Evolutionary conservation across 2,113 vertebrate genomes (phyloP), one percentile per base, ranked within the genome.

Genomic region (Lonchura striata): DNA sequence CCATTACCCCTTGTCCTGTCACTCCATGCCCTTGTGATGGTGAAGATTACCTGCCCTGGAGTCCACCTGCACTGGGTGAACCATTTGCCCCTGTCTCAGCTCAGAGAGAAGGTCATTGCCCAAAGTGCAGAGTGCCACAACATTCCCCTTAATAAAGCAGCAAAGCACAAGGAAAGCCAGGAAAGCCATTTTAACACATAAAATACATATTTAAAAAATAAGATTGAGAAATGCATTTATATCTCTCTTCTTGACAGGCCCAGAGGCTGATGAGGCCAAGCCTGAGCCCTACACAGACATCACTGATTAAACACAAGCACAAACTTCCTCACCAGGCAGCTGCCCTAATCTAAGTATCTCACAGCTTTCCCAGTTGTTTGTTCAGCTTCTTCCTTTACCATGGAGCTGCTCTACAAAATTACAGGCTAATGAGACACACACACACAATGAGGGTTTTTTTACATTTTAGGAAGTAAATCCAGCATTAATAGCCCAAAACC

Each of bases 331-430:
- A 75, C 25, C 60, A 49, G 82, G 76, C 96, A 74, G 77, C 88
- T 53, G 75, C 77, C 33, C 6, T 31, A 39, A 85, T 80, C 88
- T 44, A 42, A 92, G 78, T 68, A 88, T 28, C 79, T 80, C 33
- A 7, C 59, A 46, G 74, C 52, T 61, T 19, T 50, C 39, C 57
- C 39, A 53, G 46, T 80, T 96, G 90, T 94, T 96, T 95, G 79
- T 95, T 97, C 95, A 91, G 88, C 90, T 65, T 93, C 82, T 96
- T 95, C 94, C 92, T 93, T 59, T 54, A 13, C 64, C 9, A 2
- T 1, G 10, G 46, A 88, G 75, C 59, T 59, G 53, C 79, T 15
- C 9, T 27, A 72, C 33, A 64, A 21, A 86, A 61, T 57, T 57
- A 57, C 61, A 72, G 70, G 50, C 37, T 49, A 80, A 82, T 5